These are phyloP conservation scores for Pyrgus malvae DNA, from an alignment of 2,888 invertebrate genomes.

Conservation along the genomic window DNA sequence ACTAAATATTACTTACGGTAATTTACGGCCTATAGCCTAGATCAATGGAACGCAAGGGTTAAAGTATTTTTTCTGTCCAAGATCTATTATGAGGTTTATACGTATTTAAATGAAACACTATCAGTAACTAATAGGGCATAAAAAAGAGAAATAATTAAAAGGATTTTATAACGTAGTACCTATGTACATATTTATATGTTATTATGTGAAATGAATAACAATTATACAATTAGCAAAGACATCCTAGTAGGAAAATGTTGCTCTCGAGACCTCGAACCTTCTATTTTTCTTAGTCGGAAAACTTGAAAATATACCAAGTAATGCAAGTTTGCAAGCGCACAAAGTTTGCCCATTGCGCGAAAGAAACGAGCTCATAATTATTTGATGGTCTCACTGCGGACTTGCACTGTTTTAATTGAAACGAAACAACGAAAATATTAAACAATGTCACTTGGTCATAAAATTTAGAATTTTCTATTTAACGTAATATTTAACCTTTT, in stretches of 20 bases:
- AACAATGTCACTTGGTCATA: slow-evolving; percentile 52
- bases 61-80: too few relatives aligned
- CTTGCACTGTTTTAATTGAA: slow-evolving; percentile 64
- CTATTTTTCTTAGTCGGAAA: slow-evolving; percentile 2
- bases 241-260: neutral
- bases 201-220: neutral
- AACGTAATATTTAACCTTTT: too few relatives aligned
- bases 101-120: too few relatives aligned
- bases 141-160: too few relatives aligned
- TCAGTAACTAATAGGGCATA: too few relatives aligned
- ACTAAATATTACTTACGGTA: too few relatives aligned
- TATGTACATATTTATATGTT: too few relatives aligned
- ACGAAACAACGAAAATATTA: slow-evolving; percentile 60
- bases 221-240: neutral
- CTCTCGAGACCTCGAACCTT: slow-evolving; percentile 44
- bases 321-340: slow-evolving; percentile 15
- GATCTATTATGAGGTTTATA: too few relatives aligned
- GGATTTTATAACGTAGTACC: too few relatives aligned
- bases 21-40: too few relatives aligned
- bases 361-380: slow-evolving; percentile 68
- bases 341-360: slow-evolving; percentile 64
- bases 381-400: slow-evolving; percentile 58
- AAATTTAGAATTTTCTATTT: too few relatives aligned
- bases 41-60: too few relatives aligned
- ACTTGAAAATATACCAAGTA: slow-evolving; percentile 6